Base-by-base conservation (phyloP, 2,888 invertebrate species). In the Kuschelorhynchus macadamiae region DNA sequence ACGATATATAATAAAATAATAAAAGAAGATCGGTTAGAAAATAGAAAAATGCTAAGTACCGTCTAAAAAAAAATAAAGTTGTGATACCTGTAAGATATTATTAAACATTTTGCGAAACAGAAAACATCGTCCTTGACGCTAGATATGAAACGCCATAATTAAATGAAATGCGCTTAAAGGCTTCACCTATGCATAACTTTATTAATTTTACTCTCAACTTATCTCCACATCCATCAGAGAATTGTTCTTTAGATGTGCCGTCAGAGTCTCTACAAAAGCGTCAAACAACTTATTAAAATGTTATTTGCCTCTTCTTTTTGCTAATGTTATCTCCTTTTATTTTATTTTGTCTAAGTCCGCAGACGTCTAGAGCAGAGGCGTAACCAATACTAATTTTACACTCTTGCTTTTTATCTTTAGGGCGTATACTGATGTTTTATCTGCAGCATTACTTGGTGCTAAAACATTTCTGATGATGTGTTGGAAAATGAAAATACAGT, bases 281-380 rank as follows among this genome's bases (percentile, higher is more conserved):
- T 67, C 67, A 67, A 67, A 67, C 62, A 67, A 67, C 67, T 62
- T 67, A 67, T 67, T 67, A 67, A 67, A 62, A 62, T 57, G 62
- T 67, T 62, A 50, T 44, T 39, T 36, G 32, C 21, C 30, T 61
- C 47, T 33, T 62, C 56, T 39, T 59, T 64, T 59, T 65, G 65
- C 52, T 50, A 36, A 42, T 50, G 42, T 65, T 18, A 33, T 57
- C 30, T 17, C 30, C 42, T 41, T 42, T 14, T 42, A 41, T 1
- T 55, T 16, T 21, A 7, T 42, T 41, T 55, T 20, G 30, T 8
- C 42, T 30, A 55, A 25, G 30, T 49, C 25, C 56, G 47, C 41
- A 42, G 36, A 39, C 42, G 18, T 42, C 21, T 47, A 47, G 8
- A 21, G 47, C 47, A 12, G 17, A 47, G 47, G 47, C 33, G 53